These are phyloP conservation scores for Aphis craccivora DNA, from an alignment of 1,140 invertebrate genomes.

Conservation along the genomic window DNA sequence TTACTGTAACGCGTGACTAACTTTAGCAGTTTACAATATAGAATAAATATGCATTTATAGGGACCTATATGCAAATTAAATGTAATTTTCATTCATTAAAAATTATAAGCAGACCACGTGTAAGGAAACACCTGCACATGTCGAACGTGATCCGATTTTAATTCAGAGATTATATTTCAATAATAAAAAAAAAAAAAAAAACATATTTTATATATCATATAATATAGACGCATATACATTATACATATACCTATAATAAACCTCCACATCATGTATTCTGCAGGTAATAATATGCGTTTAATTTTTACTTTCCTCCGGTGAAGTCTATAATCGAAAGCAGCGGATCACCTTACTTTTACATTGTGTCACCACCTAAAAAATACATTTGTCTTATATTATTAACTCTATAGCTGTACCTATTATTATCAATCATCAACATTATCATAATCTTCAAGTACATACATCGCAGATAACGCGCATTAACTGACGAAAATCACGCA, in stretches of 20 bases:
- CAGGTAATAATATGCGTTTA: slow-evolving; percentile 11
- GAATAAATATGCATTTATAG: neutral
- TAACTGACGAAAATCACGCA: neutral
- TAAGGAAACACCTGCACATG: slow-evolving; percentile 24
- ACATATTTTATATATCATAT: neutral
- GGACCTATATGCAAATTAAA: slow-evolving; percentile 1
- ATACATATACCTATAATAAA: neutral
- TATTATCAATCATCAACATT: neutral
- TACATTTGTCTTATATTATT: neutral
- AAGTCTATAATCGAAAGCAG: slow-evolving; percentile 7
- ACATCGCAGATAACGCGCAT: neutral
- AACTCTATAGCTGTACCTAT: neutral
- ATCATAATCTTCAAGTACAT: neutral
- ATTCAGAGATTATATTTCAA: slow-evolving; percentile 15
- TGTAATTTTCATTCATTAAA: neutral
- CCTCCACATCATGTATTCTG: neutral
- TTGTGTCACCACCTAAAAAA: neutral
- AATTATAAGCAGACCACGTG: neutral
- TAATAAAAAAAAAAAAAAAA: neutral
- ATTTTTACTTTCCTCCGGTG: neutral
- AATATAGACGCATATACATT: neutral
- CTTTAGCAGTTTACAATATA: neutral
- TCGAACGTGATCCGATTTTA: slow-evolving; percentile 26
- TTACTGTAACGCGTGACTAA: neutral
- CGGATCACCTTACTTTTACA: slow-evolving; percentile 26